phyloP scores from a whole-genome alignment of 1,140 invertebrate species.

The Episyrphus balteatus region DNA sequence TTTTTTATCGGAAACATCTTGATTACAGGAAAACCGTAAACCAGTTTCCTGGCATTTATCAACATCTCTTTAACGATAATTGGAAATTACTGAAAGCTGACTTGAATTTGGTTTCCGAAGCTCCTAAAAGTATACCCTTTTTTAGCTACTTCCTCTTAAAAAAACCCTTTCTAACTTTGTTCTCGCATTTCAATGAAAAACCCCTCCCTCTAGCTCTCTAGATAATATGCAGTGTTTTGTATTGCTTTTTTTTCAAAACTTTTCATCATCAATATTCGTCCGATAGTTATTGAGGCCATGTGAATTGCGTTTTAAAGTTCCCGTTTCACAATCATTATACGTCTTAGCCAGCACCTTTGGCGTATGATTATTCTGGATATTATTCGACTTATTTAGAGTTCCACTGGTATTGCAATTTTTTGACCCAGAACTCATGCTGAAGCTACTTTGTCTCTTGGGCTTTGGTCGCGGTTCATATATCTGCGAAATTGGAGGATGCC shows the following conservation, averaged over 20 bases:
- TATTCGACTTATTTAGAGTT: conserved; percentile 48
- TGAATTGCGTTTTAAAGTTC: conserved; percentile 67
- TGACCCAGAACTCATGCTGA: conserved; percentile 41
- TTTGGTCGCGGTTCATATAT: conserved; percentile 38
- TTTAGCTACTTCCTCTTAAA: too few relatives aligned
- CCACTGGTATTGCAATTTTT: conserved; percentile 43
- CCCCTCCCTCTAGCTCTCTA: too few relatives aligned
- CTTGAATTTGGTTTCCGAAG: too few relatives aligned
- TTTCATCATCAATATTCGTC: conserved; percentile 32
- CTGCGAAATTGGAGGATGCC: conserved; percentile 10
- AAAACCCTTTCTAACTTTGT: too few relatives aligned
- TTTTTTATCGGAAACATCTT: too few relatives aligned
- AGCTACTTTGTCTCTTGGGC: conserved; percentile 45
- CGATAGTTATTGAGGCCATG: conserved; percentile 44
- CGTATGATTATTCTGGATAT: conserved; percentile 48
- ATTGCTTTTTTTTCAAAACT: conserved; percentile 19
- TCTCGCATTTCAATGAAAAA: too few relatives aligned
- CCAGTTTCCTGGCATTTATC: too few relatives aligned
- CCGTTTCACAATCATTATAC: conserved; percentile 61
- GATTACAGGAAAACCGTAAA: too few relatives aligned
- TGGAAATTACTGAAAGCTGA: too few relatives aligned
- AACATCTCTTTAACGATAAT: too few relatives aligned
- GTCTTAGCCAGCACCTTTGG: conserved; percentile 49
- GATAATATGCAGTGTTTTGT: too few relatives aligned
- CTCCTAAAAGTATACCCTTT: too few relatives aligned